Evolutionary conservation across 2,888 invertebrate genomes (phyloP).

Genomic region (Heliconius ismenius): DNA sequence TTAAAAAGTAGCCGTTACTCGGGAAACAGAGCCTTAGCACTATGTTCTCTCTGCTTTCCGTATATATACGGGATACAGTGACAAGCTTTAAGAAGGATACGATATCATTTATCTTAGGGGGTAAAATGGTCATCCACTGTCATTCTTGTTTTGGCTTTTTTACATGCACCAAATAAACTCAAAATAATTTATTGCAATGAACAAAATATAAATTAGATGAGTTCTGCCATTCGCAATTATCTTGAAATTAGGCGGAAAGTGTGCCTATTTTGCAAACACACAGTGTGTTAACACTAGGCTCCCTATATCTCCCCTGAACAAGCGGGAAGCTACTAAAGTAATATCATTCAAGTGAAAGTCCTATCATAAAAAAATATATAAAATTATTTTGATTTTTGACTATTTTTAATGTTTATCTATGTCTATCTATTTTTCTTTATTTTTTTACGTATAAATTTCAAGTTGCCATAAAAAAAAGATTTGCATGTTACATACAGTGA

Average conservation of each 20-base stretch:
- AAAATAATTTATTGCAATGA: neutral
- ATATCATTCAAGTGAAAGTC: too few relatives aligned
- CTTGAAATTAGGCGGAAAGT: too few relatives aligned
- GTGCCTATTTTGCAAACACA: too few relatives aligned
- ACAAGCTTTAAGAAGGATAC: neutral
- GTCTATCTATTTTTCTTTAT: too few relatives aligned
- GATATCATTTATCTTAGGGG: neutral
- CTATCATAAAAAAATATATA: neutral
- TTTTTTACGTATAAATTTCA: neutral
- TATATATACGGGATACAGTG: too few relatives aligned
- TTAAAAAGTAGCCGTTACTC: too few relatives aligned
- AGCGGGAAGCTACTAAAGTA: neutral
- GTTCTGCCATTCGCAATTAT: neutral
- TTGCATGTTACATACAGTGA: neutral
- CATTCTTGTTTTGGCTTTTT: neutral
- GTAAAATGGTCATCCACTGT: neutral
- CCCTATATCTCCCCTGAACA: neutral
- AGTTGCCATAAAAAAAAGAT: neutral
- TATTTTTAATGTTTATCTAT: too few relatives aligned
- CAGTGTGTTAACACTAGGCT: too few relatives aligned
- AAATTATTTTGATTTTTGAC: too few relatives aligned
- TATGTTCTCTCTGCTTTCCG: too few relatives aligned
- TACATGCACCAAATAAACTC: neutral
- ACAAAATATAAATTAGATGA: neutral
- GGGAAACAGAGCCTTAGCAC: too few relatives aligned